A percentile compares a stretch with the other conserved stretches of the same genome.
phyloP scores from a whole-genome alignment of 2,113 vertebrate genomes.

The Entosphenus tridentatus region DNA sequence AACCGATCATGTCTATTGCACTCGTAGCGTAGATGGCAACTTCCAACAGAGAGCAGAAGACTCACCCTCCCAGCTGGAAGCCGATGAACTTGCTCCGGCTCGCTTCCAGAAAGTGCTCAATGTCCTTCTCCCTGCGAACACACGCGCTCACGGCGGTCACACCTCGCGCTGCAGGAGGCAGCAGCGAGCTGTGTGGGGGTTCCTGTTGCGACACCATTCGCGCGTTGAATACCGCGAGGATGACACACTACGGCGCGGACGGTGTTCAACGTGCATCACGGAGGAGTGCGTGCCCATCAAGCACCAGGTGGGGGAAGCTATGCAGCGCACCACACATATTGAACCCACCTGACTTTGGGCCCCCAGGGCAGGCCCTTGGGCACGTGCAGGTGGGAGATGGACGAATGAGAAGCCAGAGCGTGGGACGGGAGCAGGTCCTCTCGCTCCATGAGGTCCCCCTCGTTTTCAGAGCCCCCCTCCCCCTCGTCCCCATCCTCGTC shows the following conservation, averaged over 20 bases:
- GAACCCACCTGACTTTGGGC: slow-evolving; percentile 73
- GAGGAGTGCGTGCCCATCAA: too few relatives aligned
- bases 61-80: slow-evolving; percentile 73
- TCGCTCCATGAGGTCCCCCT: slow-evolving; percentile 64
- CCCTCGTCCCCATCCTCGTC: slow-evolving; percentile 82
- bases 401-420: slow-evolving; percentile 17
- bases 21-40: background rate
- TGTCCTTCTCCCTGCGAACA: slow-evolving; percentile 64
- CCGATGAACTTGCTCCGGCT: slow-evolving; percentile 98
- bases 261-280: background rate
- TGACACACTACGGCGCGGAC: background rate
- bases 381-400: slow-evolving; percentile 56
- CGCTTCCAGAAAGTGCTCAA: slow-evolving; percentile 86
- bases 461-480: slow-evolving; percentile 61
- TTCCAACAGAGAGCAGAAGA: accelerated
- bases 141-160: too few relatives aligned
- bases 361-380: slow-evolving; percentile 91
- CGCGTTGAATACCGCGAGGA: too few relatives aligned
- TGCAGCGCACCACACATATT: too few relatives aligned
- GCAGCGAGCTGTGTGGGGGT: too few relatives aligned
- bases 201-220: too few relatives aligned
- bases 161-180: too few relatives aligned
- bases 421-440: slow-evolving; percentile 85
- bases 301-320: too few relatives aligned
- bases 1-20: background rate